Evolutionary conservation across 2,888 invertebrate genomes (phyloP).

Genomic region (Drosophila barbarae): DNA sequence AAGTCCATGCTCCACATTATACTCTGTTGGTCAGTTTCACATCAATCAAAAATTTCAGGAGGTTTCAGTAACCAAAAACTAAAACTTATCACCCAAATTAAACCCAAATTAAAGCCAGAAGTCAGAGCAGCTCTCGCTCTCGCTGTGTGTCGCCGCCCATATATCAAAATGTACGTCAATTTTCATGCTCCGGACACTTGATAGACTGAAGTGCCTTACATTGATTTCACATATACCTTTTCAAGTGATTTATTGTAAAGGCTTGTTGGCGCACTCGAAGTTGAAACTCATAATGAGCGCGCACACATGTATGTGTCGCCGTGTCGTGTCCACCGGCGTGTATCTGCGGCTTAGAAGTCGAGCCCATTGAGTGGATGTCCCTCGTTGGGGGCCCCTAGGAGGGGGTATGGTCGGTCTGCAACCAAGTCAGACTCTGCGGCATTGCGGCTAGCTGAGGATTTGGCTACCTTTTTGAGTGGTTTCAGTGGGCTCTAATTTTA

Average conservation of each 20-base stretch:
- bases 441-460: too few relatives aligned
- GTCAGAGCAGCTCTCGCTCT: slow-evolving; percentile 7
- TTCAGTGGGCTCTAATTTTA: not conserved
- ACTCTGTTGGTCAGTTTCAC: slow-evolving; percentile 26
- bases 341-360: slow-evolving; percentile 40
- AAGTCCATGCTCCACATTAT: slow-evolving; percentile 53
- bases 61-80: slow-evolving; percentile 1
- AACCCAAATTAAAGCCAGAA: slow-evolving; percentile 10
- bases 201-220: slow-evolving; percentile 76
- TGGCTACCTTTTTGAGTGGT: not conserved
- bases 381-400: not conserved
- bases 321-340: slow-evolving; percentile 3
- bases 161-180: slow-evolving; percentile 75
- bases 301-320: slow-evolving; percentile 31
- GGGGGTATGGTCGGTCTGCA: too few relatives aligned
- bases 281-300: slow-evolving; percentile 70
- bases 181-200: slow-evolving; percentile 72
- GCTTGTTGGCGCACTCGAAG: slow-evolving; percentile 72
- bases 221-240: slow-evolving; percentile 74
- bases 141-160: slow-evolving; percentile 39
- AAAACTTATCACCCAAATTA: not conserved
- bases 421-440: slow-evolving; percentile 5
- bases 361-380: slow-evolving; percentile 19
- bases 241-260: slow-evolving; percentile 78
- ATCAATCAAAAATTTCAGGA: slow-evolving; percentile 51